Conservation (phyloP, 2,888 invertebrate genomes). For the Lasioglossum oenotherae region DNA sequence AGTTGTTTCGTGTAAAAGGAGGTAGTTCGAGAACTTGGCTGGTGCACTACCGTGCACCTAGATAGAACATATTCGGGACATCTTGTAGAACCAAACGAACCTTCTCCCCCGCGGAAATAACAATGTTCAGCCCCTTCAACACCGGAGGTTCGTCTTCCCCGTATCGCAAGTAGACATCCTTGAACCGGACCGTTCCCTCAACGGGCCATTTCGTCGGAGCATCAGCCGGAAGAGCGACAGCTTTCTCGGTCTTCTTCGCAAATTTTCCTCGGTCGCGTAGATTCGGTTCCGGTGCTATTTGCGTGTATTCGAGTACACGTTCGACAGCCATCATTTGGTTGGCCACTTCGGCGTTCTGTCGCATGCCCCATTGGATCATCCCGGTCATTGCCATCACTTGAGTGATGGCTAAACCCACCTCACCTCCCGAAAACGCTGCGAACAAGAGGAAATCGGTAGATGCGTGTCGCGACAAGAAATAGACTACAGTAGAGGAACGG, state of each 20-base stretch:
- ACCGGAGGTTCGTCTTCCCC: slow-evolving; percentile 84
- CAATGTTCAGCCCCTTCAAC: slow-evolving; percentile 83
- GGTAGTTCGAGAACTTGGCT: too few relatives aligned
- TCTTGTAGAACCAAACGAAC: slow-evolving; percentile 63
- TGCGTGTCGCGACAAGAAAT: neutral
- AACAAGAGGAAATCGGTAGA: neutral
- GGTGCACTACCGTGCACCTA: too few relatives aligned
- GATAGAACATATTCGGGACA: neutral
- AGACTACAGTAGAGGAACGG: neutral
- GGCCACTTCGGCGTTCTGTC: slow-evolving; percentile 93
- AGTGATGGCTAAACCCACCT: slow-evolving; percentile 85
- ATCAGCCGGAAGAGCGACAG: slow-evolving; percentile 29
- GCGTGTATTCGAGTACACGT: slow-evolving; percentile 92
- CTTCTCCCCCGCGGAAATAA: slow-evolving; percentile 82
- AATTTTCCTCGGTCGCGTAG: slow-evolving; percentile 69
- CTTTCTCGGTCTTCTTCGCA: slow-evolving; percentile 57
- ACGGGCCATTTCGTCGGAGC: slow-evolving; percentile 78
- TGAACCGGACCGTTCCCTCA: slow-evolving; percentile 79
- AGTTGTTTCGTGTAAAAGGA: too few relatives aligned
- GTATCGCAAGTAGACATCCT: slow-evolving; percentile 84
- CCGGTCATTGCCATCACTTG: slow-evolving; percentile 84
- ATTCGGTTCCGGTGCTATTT: slow-evolving; percentile 87
- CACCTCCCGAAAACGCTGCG: slow-evolving; percentile 78
- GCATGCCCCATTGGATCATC: slow-evolving; percentile 91
- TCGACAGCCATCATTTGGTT: slow-evolving; percentile 93